Conservation (phyloP, 2,797 vertebrate genomes). For the Cossypha niveicapilla region DNA sequence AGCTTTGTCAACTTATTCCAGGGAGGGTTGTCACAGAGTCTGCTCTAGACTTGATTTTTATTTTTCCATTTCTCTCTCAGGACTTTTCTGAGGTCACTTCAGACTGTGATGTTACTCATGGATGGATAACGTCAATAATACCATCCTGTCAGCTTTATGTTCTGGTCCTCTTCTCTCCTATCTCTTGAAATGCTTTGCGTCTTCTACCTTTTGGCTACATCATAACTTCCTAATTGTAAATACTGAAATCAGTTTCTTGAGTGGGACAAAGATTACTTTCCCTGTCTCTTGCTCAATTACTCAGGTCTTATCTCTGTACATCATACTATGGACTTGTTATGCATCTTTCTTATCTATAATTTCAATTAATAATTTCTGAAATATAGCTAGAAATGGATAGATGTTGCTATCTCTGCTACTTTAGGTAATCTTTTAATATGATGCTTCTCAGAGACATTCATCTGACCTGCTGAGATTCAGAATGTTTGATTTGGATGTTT, state of each 20-base stretch:
- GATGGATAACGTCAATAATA: conserved; percentile 20
- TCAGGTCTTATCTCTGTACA: neutral
- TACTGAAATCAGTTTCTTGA: conserved; percentile 10
- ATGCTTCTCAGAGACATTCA: neutral
- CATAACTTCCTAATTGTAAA: conserved; percentile 24
- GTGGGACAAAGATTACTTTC: neutral
- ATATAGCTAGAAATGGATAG: neutral
- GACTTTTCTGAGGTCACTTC: conserved; percentile 35
- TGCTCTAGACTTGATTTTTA: conserved; percentile 17
- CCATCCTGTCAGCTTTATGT: conserved; percentile 35
- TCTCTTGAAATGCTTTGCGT: conserved; percentile 40
- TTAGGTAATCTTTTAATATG: neutral
- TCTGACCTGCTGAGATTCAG: neutral
- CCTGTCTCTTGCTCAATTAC: neutral
- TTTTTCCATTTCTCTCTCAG: conserved; percentile 28
- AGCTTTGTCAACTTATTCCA: neutral
- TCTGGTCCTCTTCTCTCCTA: conserved; percentile 28
- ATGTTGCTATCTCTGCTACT: neutral
- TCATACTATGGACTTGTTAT: neutral
- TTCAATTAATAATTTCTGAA: neutral
- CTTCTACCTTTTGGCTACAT: conserved; percentile 14
- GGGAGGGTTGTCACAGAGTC: neutral
- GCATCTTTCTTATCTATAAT: neutral
- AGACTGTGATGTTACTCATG: conserved; percentile 13
- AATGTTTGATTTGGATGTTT: neutral